A percentile compares a stretch with the other conserved stretches of the same genome.
These are phyloP conservation scores for Sinocyclocheilus grahami DNA, from an alignment of 2,113 vertebrate species.

Conservation along the genomic window DNA sequence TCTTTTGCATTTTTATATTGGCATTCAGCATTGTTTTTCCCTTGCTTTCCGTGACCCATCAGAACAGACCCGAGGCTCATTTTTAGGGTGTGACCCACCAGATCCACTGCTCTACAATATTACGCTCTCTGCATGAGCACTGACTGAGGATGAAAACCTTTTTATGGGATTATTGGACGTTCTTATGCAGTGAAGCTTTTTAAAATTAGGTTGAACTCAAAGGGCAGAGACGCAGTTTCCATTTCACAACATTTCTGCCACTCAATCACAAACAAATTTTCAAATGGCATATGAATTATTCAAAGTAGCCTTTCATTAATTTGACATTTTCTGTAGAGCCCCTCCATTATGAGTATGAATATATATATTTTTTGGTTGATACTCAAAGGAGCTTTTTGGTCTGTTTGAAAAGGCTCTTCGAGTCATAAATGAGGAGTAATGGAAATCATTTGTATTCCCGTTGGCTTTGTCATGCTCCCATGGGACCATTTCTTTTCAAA, in stretches of 20 bases:
- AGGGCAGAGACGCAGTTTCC: neutral
- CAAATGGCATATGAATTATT: conserved; percentile 34
- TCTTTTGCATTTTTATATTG: neutral
- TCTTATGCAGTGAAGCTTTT: conserved; percentile 1
- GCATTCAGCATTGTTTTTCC: neutral
- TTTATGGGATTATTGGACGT: neutral
- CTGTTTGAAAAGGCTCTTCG: too few relatives aligned
- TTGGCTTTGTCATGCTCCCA: too few relatives aligned
- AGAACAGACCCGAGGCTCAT: neutral
- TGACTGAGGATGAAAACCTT: neutral
- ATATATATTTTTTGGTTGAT: too few relatives aligned
- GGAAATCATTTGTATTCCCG: too few relatives aligned
- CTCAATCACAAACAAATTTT: too few relatives aligned
- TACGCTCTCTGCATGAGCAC: too few relatives aligned
- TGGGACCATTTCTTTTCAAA: too few relatives aligned
- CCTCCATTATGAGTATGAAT: too few relatives aligned
- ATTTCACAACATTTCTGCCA: too few relatives aligned
- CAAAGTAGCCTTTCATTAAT: neutral
- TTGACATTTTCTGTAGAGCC: too few relatives aligned
- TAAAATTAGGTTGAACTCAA: neutral
- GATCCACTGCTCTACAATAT: conserved; percentile 5
- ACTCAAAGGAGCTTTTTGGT: too few relatives aligned
- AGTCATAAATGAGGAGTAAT: too few relatives aligned
- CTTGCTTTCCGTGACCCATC: neutral
- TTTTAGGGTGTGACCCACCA: neutral